Base-by-base conservation (phyloP, 2,888 invertebrate species). In the Luperina nickerlii region DNA sequence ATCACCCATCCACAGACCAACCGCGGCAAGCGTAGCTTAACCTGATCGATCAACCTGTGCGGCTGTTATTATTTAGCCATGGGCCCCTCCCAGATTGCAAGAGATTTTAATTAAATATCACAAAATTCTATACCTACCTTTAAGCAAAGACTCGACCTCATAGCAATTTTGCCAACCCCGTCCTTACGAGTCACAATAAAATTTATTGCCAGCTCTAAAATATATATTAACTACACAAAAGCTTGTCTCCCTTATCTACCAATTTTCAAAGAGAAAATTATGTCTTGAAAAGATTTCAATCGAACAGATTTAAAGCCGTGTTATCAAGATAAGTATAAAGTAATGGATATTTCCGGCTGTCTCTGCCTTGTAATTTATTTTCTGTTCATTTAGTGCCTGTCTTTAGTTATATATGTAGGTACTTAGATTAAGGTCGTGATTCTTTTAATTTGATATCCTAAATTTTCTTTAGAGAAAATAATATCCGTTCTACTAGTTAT, bases 271-370 rank as follows among this genome's bases (percentile, higher is more conserved):
- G 85, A 78, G 83, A 87, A 89, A 89, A 84, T 88, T 84, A 88
- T 88, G 87, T 82, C 85, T 79, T 66, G 51, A 84, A 86, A 78
- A 89, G 88, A 89, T 89, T 83, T 74, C 69, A 89, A 89, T 89
- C 88, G 79, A 85, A 87, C 88, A 85, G 87, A 89, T 88, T 88
- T 89, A 89, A 88, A 79, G 83, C 83, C 65, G 79, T 82, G 83
- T 88, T 88, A 86, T 89, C 87, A 78, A 83, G 89, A 89, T 88
- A 85, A 84, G 76, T 85, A 79, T 69, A 81, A 89, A 82, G 79
- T 89, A 89, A 88, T 86, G 85, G 83, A 86, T 88, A 83, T 82
- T 89, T 84, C 82, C 89, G 76, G 54, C 69, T 82, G 83, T 79
- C 77, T 48, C 57, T 65, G 62, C 27, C 48, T 75, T 60, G 42